Evolutionary conservation across 2,797 vertebrate species (phyloP).

Genomic region (Enteromius fasciolatus): DNA sequence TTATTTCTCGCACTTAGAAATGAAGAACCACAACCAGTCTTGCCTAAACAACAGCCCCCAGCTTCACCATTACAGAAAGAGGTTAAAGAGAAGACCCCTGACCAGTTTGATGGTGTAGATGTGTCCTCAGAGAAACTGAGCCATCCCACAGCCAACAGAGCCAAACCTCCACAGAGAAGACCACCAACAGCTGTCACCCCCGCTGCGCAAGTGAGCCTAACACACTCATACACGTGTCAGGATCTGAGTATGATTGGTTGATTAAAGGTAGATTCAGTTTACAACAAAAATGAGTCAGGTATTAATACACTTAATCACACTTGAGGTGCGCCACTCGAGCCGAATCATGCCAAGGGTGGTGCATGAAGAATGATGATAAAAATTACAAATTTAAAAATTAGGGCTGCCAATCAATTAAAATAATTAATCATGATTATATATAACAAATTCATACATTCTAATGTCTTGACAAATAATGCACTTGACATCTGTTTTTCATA

Average conservation of each 20-base stretch:
- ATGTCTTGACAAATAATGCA: conserved; percentile 16
- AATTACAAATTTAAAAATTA: neutral
- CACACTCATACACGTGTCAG: neutral
- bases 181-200: conserved; percentile 70
- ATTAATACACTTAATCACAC: neutral
- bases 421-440: neutral
- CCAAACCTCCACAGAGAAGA: conserved; percentile 82
- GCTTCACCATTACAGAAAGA: conserved; percentile 60
- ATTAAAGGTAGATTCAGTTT: neutral
- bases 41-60: conserved; percentile 58
- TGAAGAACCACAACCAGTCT: conserved; percentile 62
- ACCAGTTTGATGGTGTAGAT: conserved; percentile 72
- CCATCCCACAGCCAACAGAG: conserved; percentile 82
- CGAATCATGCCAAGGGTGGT: neutral
- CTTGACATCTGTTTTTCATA: conserved; percentile 41
- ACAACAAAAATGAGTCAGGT: neutral
- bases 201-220: conserved; percentile 50
- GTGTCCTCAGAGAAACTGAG: conserved; percentile 76
- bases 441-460: neutral
- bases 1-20: conserved; percentile 54
- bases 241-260: neutral
- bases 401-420: neutral
- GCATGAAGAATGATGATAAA: neutral
- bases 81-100: conserved; percentile 58
- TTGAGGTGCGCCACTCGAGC: neutral